These are phyloP conservation scores for Sciaenops ocellatus DNA, from an alignment of 2,797 vertebrate genomes.

Conservation along the genomic window DNA sequence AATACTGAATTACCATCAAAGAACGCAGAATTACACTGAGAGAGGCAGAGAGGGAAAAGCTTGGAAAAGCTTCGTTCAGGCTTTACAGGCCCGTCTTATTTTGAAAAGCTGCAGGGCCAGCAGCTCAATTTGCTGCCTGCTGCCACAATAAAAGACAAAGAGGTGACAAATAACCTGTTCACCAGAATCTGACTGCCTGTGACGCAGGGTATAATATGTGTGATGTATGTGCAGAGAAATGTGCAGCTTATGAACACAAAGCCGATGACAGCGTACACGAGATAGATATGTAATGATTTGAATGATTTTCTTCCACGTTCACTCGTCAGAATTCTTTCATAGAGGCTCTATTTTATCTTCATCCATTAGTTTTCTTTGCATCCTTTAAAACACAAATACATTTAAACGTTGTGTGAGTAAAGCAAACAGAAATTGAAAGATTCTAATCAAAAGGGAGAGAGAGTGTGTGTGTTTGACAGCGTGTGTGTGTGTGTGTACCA, in stretches of 20 bases:
- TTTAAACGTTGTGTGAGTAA: not conserved
- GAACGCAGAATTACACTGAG: not conserved
- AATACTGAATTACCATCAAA: not conserved
- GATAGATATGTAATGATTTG: not conserved
- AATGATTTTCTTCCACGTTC: no score
- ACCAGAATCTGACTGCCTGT: not conserved
- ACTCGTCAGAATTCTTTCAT: not conserved
- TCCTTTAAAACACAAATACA: not conserved
- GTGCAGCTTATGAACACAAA: not conserved
- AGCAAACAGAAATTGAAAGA: not conserved
- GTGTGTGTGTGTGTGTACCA: constrained; percentile 26
- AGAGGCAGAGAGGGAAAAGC: not conserved
- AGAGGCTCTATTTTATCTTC: not conserved
- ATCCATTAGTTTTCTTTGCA: not conserved
- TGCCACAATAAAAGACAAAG: not conserved
- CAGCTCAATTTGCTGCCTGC: not conserved
- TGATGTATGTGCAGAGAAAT: no score
- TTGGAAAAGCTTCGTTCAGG: not conserved
- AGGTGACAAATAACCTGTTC: not conserved
- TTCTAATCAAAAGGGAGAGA: not conserved
- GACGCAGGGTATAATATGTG: not conserved
- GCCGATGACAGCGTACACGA: not conserved
- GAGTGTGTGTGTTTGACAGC: not conserved
- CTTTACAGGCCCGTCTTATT: not conserved
- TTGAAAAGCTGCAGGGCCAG: not conserved